Evolutionary conservation across 2,888 invertebrate species (phyloP), one percentile per base, ranked within the genome.

Genomic region (Drosophila histrio): DNA sequence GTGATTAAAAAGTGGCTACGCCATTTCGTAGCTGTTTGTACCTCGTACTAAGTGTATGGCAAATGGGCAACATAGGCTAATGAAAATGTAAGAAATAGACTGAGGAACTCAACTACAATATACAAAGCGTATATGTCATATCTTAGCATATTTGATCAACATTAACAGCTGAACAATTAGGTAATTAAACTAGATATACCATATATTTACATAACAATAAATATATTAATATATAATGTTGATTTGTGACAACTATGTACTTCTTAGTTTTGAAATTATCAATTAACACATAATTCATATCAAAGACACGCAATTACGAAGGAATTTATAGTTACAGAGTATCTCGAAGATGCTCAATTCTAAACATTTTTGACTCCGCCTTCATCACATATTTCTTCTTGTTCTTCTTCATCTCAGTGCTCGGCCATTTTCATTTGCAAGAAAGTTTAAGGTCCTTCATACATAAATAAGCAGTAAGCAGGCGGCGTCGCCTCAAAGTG

Each of bases 401-500:
- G 9, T 32, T 61, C 53, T 44, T 8, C 52, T 36, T 62, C 26
- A 26, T 57, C 22, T 56, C 3, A 61, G 43, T 62, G 54, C 76
- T 62, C 61, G 72, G 70, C 81, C 81, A 84, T 84, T 87, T 86
- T 81, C 79, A 81, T 87, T 79, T 73, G 68, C 79, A 72, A 72
- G 78, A 85, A 86, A 85, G 88, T 88, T 85, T 86, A 85, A 85
- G 88, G 85, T 85, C 79, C 88, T 88, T 82, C 88, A 88, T 88
- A 85, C 83, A 84, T 88, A 88, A 84, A 84, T 88, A 83, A 84
- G 87, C 72, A 83, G 80, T 83, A 79, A 75, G 66, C 75, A 75
- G 79, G 80, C 77, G 79, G 87, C 74, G 68, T 65, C 70, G 81
- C 78, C 68, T 80, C 84, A 82, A 87, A 82, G 84, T 70, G 72